Evolutionary conservation across 2,797 vertebrate genomes (phyloP).

Genomic region (Taenioides sp.): DNA sequence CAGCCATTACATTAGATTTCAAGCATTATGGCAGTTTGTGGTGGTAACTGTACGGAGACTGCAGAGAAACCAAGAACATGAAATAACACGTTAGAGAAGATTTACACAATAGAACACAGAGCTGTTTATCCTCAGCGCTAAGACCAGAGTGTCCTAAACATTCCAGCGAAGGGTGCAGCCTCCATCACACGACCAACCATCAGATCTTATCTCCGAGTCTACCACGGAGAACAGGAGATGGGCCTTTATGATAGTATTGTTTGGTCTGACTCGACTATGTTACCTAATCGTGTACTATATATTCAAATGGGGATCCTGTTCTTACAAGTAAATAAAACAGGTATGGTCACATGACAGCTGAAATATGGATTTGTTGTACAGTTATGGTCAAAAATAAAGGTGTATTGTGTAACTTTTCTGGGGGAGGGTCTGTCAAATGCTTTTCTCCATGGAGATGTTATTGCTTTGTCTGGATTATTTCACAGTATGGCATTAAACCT

Average conservation of each 20-base stretch:
- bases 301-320: background rate
- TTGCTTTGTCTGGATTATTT: no score
- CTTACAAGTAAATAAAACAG: background rate
- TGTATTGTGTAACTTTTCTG: no score
- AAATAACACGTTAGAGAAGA: conserved; percentile 12
- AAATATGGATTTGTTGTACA: background rate
- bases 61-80: background rate
- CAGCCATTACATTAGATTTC: background rate
- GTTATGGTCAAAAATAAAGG: no score
- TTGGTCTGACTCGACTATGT: background rate
- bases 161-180: conserved; percentile 18
- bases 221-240: conserved; percentile 36
- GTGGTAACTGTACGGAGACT: conserved; percentile 2
- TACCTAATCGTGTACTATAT: background rate
- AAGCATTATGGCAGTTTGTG: conserved; percentile 6
- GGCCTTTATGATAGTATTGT: background rate
- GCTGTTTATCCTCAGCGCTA: conserved; percentile 15
- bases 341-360: background rate
- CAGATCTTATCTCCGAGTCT: conserved; percentile 45
- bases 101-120: conserved; percentile 23
- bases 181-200: conserved; percentile 20
- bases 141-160: conserved; percentile 20
- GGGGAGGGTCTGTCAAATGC: no score
- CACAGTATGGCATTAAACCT: no score
- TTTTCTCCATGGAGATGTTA: no score